Evolutionary conservation across 1,140 invertebrate species (phyloP), one percentile per base, ranked within the genome.

Genomic region (Sipha flava): DNA sequence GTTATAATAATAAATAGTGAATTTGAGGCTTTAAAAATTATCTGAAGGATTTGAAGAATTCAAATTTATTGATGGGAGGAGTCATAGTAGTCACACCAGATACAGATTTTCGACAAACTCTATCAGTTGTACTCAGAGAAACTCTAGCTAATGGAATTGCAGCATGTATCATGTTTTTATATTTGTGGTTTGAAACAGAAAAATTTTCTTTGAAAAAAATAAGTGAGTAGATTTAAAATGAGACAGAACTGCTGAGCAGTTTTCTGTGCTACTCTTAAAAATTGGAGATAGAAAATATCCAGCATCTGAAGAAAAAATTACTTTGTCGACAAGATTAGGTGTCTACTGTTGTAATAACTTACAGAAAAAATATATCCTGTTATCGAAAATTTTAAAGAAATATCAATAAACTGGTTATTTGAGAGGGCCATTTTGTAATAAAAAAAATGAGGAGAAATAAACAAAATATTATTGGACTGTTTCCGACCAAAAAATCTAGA

Each of bases 401-500:
- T 84, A 85, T 82, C 83, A 85, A 82, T 80, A 83, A n/a, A 49
- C 82, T 86, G 85, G 84, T 81, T 85, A 73, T 70, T 82, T 82
- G 82, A 84, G 83, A 79, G 83, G 81, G 83, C 83, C 73, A 85
- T 84, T 82, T 84, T 85, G 66, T 83, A 85, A 59, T 81, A n/a
- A 86, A 47, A 86, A 83, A 83, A 86, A 86, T 82, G 83, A 75
- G 81, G 85, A 47, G 84, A 82, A 84, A 85, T 83, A 81, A 84
- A 84, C 37, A 83, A 77, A 12, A 68, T 37, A 34, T 82, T 85
- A 52, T 64, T 81, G 34, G 52, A 81, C 3, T 70, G 66, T 47
- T 57, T 85, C 29, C 80, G 75, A 37, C 79, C 80, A 18, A 45
- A 31, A 47, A 14, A n/a, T n/a, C 73, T 62, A 47, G 62, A 75